Evolutionary conservation across 2,888 invertebrate genomes (phyloP).

Genomic region (Dioctria linearis): DNA sequence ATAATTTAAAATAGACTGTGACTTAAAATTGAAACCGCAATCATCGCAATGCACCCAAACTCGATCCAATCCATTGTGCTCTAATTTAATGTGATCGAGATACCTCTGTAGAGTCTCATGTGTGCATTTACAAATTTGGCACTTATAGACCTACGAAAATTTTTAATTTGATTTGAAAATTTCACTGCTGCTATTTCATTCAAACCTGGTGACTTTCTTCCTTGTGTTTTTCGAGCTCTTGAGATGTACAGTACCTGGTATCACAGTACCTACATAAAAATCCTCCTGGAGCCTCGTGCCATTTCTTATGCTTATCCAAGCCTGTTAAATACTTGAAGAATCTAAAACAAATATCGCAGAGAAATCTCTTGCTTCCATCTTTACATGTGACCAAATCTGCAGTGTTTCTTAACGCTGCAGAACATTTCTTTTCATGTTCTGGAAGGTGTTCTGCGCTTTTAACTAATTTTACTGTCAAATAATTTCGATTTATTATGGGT

Average conservation of each 20-base stretch:
- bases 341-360: slow-evolving; percentile 32
- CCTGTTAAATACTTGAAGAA: slow-evolving; percentile 44
- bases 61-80: slow-evolving; percentile 68
- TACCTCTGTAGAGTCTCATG: slow-evolving; percentile 67
- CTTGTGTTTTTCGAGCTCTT: slow-evolving; percentile 65
- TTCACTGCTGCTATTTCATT: neutral
- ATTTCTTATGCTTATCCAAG: slow-evolving; percentile 66
- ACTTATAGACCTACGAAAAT: slow-evolving; percentile 63
- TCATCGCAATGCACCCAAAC: slow-evolving; percentile 69
- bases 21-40: slow-evolving; percentile 71
- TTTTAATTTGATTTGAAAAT: neutral
- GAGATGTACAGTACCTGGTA: slow-evolving; percentile 65
- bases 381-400: slow-evolving; percentile 14
- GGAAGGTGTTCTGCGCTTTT: neutral
- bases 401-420: slow-evolving; percentile 1
- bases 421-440: slow-evolving; percentile 32
- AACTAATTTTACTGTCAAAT: slow-evolving; percentile 20
- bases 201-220: slow-evolving; percentile 62
- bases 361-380: slow-evolving; percentile 31
- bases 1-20: slow-evolving; percentile 67
- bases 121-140: slow-evolving; percentile 67
- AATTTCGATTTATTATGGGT: neutral
- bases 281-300: slow-evolving; percentile 70
- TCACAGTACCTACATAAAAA: slow-evolving; percentile 69
- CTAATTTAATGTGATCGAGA: slow-evolving; percentile 67